A percentile compares a stretch with the other conserved stretches of the same genome.
These are phyloP conservation scores for Formicarius rufipectus DNA, from an alignment of 2,113 vertebrate species.

Conservation along the genomic window DNA sequence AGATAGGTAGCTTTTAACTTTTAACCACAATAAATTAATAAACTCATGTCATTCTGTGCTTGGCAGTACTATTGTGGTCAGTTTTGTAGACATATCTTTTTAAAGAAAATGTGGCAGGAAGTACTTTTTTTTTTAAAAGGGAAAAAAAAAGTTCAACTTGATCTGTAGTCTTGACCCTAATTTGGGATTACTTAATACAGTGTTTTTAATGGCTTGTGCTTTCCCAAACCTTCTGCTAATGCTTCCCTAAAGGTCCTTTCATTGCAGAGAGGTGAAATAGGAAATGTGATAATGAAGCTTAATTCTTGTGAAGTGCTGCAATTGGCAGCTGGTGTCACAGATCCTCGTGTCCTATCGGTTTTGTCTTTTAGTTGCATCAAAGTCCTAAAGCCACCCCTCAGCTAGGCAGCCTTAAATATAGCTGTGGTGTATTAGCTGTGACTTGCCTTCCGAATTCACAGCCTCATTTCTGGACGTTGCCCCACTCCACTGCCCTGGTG, in stretches of 20 bases:
- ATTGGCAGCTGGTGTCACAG: not conserved
- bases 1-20: not conserved
- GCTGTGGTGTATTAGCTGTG: not conserved
- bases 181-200: not conserved
- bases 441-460: not conserved
- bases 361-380: not conserved
- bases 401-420: not conserved
- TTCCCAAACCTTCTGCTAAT: not conserved
- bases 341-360: not conserved
- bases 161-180: not conserved
- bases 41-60: not conserved
- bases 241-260: not conserved
- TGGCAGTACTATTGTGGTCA: not conserved
- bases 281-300: slow-evolving; percentile 2
- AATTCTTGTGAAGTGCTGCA: not conserved
- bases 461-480: not conserved
- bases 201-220: not conserved
- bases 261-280: not conserved
- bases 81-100: not conserved
- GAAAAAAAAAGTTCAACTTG: not conserved
- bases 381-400: not conserved
- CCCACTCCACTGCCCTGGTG: not conserved
- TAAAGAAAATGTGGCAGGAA: not conserved
- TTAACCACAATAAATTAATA: not conserved
- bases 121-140: not conserved